Base-by-base conservation (phyloP, 2,113 vertebrate genomes). In the Typhlomys cinereus region DNA sequence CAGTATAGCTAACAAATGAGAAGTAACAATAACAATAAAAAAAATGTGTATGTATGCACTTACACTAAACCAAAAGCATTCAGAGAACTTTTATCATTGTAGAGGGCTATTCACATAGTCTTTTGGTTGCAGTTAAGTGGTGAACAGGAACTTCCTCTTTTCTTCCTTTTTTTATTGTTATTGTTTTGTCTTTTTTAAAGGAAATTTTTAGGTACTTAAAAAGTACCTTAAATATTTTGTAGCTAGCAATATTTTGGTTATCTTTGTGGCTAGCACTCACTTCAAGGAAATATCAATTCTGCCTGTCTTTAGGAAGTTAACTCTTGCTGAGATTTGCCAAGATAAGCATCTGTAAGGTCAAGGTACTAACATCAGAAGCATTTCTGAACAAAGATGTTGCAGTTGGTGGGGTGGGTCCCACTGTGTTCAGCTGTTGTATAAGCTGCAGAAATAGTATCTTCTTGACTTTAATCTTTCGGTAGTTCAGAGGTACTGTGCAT, bases 391-490 rank as follows among this genome's bases (percentile, higher is more conserved):
- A 97, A 98, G 98, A 98, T 97, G 97, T 95, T 97, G 97, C 98
- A 98, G 98, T 98, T 98, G 98, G 97, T 98, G 98, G 80, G 97
- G 97, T 97, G 97, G 97, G 97, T 97, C 97, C 96, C 96, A 95
- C 97, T 95, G 96, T 88, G 97, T 92, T 98, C 98, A 98, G 98
- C 98, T 98, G 98, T 98, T 96, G 97, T 95, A 87, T 97, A 97
- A 97, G 98, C 98, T 95, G 98, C 98, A 98, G 98, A 98, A 98
- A 98, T 98, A 98, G 98, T 98, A 98, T 98, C 98, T 95, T 98
- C 96, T 97, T 95, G 96, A 97, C 98, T 98, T 98, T 98, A 98
- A 98, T 98, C 98, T 98, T 98, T 97, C 96, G 96, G 97, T 97
- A 98, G 97, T 97, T 98, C 97, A 97, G 98, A 98, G 98, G 98